Conservation (phyloP, 2,888 invertebrate species). For the Ecliptopera silaceata region DNA sequence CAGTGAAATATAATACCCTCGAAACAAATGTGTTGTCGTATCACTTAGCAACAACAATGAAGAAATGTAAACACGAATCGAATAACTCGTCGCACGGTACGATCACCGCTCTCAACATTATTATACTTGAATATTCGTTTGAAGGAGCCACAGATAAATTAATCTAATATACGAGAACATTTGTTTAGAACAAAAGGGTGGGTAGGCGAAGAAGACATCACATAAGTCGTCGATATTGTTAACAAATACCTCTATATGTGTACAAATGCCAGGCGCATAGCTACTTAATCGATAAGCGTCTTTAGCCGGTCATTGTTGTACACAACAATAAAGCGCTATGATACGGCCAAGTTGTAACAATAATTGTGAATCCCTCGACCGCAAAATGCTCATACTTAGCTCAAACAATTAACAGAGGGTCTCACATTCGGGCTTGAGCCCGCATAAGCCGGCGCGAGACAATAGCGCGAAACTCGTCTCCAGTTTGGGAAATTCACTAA, state of each 20-base stretch:
- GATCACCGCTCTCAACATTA: slow-evolving; percentile 20
- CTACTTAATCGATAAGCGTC: slow-evolving; percentile 48
- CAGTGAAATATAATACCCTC: slow-evolving; percentile 1
- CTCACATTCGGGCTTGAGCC: slow-evolving; percentile 70
- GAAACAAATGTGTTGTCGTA: slow-evolving; percentile 6
- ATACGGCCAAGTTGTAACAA: slow-evolving; percentile 70
- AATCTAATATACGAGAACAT: slow-evolving; percentile 18
- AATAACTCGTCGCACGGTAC: slow-evolving; percentile 14
- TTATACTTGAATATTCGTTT: slow-evolving; percentile 18
- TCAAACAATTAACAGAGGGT: slow-evolving; percentile 76
- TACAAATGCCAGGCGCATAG: slow-evolving; percentile 49
- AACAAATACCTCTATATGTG: slow-evolving; percentile 24
- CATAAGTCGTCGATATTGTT: slow-evolving; percentile 22
- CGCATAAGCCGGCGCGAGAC: slow-evolving; percentile 73
- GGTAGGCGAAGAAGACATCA: slow-evolving; percentile 4
- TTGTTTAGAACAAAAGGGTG: slow-evolving; percentile 24
- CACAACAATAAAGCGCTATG: slow-evolving; percentile 62
- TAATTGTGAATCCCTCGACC: slow-evolving; percentile 69
- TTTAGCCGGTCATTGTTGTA: slow-evolving; percentile 57
- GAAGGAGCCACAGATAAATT: slow-evolving; percentile 19
- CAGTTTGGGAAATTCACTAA: slow-evolving; percentile 72
- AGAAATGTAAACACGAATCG: slow-evolving; percentile 20
- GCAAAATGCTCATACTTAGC: slow-evolving; percentile 72
- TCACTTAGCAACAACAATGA: slow-evolving; percentile 20
- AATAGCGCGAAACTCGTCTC: slow-evolving; percentile 71